Evolutionary conservation across 2,888 invertebrate genomes (phyloP).

Genomic region (Drosophila ezoana): DNA sequence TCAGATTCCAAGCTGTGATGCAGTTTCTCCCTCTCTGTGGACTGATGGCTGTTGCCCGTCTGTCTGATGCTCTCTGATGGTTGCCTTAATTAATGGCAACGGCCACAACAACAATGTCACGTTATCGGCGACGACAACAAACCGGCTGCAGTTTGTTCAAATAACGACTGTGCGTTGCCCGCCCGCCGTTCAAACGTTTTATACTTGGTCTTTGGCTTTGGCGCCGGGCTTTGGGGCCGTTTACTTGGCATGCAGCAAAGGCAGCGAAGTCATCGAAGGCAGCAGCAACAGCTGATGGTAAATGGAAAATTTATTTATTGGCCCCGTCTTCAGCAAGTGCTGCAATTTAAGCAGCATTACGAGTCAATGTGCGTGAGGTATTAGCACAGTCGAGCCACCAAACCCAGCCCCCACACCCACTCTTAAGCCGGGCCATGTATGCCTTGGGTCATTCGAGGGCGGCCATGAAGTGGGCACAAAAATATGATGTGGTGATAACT

Average conservation of each 20-base stretch:
- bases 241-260: slow-evolving; percentile 49
- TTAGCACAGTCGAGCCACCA: not conserved
- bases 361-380: slow-evolving; percentile 24
- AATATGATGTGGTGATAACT: not conserved
- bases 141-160: slow-evolving; percentile 39
- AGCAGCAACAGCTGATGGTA: slow-evolving; percentile 27
- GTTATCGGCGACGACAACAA: slow-evolving; percentile 23
- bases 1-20: slow-evolving; percentile 25
- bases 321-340: slow-evolving; percentile 14
- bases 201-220: slow-evolving; percentile 37
- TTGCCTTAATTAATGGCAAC: slow-evolving; percentile 40
- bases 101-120: slow-evolving; percentile 2
- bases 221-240: slow-evolving; percentile 17
- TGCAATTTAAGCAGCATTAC: slow-evolving; percentile 18
- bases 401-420: not conserved
- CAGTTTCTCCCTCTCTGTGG: not conserved
- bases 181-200: slow-evolving; percentile 51
- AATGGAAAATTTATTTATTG: slow-evolving; percentile 51
- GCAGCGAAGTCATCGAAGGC: slow-evolving; percentile 3
- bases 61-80: not conserved
- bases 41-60: not conserved
- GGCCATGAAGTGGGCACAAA: not conserved
- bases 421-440: no score
- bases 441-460: no score
- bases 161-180: slow-evolving; percentile 59